Base-by-base conservation (phyloP, 1,140 invertebrate species). In the Ooceraea biroi region DNA sequence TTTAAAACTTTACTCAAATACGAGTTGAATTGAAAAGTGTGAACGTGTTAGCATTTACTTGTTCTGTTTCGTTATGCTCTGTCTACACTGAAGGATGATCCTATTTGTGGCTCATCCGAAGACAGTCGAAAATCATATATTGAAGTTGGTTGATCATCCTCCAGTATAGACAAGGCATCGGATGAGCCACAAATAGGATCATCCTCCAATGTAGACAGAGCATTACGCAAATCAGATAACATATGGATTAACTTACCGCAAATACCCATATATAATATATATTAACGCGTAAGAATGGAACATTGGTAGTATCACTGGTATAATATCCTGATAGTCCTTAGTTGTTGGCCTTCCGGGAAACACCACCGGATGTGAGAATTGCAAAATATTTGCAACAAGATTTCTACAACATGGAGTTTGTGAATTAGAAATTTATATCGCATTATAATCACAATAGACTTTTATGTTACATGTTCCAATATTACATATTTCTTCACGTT, bases 231-330 rank as follows among this genome's bases (percentile, higher is more conserved):
- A 63, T 12, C 2, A 74, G 12, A 48, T 41, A 58, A 19, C 11
- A 48, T 48, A 44, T 17, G 3, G 48, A 12, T 36, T 65, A 52
- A 57, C 50, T 19, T 90, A 91, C 87, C 95, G 91, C 58, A 98
- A 78, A 83, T 95, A 94, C 71, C 94, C 93, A 0, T 96, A 86
- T 82, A 96, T 92, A 5, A 94, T 85, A 4, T 95, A 85, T 0
- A 92, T 92, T 7, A 98, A 94, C 0, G 97, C 97, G 91, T 97
- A 98, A 77, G 96, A 96, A 90, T 98, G 98, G 89, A 96, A 98
- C 89, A 97, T 96, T 12, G 98, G 98, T 65, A 98, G 91, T n/a
- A 98, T 94, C 0, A 92, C 92, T 0, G 96, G 94, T 8, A 95
- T 83, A 0, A 95, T 93, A 58, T 96, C 96, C 92, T 96, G 96